Base-by-base conservation (phyloP, 2,113 vertebrate genomes). In the Crotophaga sulcirostris region DNA sequence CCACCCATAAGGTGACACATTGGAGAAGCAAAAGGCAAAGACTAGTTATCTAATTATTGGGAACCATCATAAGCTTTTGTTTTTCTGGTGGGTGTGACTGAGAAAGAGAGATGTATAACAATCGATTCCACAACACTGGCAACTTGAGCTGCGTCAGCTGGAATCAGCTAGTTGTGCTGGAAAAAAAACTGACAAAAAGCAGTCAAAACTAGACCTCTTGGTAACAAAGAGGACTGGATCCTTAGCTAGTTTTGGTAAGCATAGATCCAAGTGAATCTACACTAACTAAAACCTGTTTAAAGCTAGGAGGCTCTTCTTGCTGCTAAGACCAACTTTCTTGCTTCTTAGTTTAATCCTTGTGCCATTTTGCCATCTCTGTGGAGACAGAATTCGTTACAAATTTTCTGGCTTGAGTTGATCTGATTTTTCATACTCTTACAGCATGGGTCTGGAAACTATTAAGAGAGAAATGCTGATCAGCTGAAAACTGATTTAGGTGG, bases 381-480 rank as follows among this genome's bases (percentile, higher is more conserved):
- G 56, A 78, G 64, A 81, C 29, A 81, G 70, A 93, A 82, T 29
- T 69, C 8, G 66, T 85, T 85, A 40, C 11, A 73, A 76, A 44
- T 90, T 90, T 86, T 77, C 42, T 78, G 79, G 14, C 72, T 90
- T 88, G 21, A 29, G 16, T 86, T 74, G 33, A 42, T 86, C 47
- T 90, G 49, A 86, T 59, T 86, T 92, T 90, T 84, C 59, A 13
- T 84, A 69, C 11, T 58, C 24, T 66, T 83, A 58, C 33, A 89
- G 52, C 38, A 38, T 33, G 62, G 47, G 34, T 91, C 93, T 95
- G 87, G 89, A 95, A 87, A 64, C 36, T 87, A 74, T 94, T 89
- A 92, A 93, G 76, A 94, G 29, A 80, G 55, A 91, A 94, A 92
- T 84, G 64, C 44, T 92, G 89, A 86, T 93, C 63, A 94, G 24